A percentile compares a stretch with the other conserved stretches of the same genome.
phyloP scores from a whole-genome alignment of 92 coral and sea anemone genomes.

The Virgularia gustaviana region DNA sequence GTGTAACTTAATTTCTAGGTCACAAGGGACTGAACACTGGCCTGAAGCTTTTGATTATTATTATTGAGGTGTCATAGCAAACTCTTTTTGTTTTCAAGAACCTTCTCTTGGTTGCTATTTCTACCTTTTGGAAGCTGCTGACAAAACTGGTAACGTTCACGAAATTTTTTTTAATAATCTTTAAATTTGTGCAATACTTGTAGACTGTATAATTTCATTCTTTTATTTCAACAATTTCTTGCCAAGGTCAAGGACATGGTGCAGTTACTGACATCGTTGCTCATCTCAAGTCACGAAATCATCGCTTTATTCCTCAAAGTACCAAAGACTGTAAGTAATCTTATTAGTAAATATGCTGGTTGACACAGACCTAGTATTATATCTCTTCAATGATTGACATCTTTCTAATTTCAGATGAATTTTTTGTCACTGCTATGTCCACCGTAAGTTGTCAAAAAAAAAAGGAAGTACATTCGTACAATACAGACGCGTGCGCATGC shows the following conservation, averaged over 20 bases:
- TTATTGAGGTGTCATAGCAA: too few relatives aligned
- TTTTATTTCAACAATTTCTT: too few relatives aligned
- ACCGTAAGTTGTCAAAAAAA: constrained; percentile 71
- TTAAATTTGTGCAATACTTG: not conserved
- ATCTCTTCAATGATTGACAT: too few relatives aligned
- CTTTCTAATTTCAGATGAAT: constrained; percentile 51
- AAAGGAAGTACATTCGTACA: too few relatives aligned
- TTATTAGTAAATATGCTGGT: too few relatives aligned
- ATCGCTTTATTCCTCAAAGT: constrained; percentile 19
- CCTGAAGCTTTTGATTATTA: too few relatives aligned
- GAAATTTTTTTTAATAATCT: too few relatives aligned
- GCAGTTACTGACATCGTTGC: constrained; percentile 16
- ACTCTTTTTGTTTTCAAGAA: constrained; percentile 5
- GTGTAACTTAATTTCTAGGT: too few relatives aligned
- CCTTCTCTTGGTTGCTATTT: constrained; percentile 32
- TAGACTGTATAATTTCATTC: not conserved
- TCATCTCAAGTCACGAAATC: constrained; percentile 27
- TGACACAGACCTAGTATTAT: too few relatives aligned
- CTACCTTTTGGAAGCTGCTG: constrained; percentile 29
- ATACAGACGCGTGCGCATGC: not conserved
- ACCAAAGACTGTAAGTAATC: constrained; percentile 19
- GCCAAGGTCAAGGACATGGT: constrained; percentile 22
- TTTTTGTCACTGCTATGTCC: constrained; percentile 71
- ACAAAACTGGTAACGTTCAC: constrained; percentile 7
- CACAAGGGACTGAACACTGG: too few relatives aligned